phyloP scores from a whole-genome alignment of 2,888 invertebrate species.

The Holacanthella duospinosa region DNA sequence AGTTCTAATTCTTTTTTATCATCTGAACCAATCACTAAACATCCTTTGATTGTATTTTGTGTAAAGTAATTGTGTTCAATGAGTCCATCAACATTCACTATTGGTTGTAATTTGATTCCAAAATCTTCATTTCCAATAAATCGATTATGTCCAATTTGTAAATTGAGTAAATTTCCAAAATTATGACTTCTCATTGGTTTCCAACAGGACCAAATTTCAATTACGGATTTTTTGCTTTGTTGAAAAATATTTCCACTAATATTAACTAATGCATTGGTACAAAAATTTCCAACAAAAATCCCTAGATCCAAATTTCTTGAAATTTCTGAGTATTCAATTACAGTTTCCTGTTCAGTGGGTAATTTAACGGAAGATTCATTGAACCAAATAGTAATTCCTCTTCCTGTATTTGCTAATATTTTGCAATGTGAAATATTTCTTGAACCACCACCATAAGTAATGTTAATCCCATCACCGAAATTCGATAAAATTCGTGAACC shows the following conservation, averaged over 20 bases:
- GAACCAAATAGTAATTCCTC: constrained; percentile 79
- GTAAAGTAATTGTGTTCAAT: constrained; percentile 84
- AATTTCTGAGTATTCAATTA: constrained; percentile 75
- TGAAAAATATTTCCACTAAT: constrained; percentile 85
- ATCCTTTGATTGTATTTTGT: constrained; percentile 63
- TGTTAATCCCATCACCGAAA: constrained; percentile 86
- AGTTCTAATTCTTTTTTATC: constrained; percentile 67
- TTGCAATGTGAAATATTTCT: constrained; percentile 79
- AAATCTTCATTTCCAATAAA: constrained; percentile 62
- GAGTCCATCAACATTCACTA: constrained; percentile 62
- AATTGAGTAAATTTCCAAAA: constrained; percentile 39
- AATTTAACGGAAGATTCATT: constrained; percentile 77
- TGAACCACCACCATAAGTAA: constrained; percentile 88
- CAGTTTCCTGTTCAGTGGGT: constrained; percentile 71
- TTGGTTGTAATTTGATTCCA: constrained; percentile 67
- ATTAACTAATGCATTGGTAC: constrained; percentile 66
- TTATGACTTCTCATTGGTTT: constrained; percentile 37
- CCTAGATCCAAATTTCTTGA: constrained; percentile 79
- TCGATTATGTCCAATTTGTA: constrained; percentile 66
- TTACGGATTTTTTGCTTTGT: constrained; percentile 62
- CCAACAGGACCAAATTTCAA: constrained; percentile 80
- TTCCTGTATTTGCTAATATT: constrained; percentile 75
- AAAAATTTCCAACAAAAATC: constrained; percentile 85
- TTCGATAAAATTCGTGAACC: constrained; percentile 81
- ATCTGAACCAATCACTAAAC: constrained; percentile 70